Percentiles rank a stretch among this genome's conserved stretches.
phyloP scores from a whole-genome alignment of 1,140 invertebrate species.

The Macrocentrus cingulum region DNA sequence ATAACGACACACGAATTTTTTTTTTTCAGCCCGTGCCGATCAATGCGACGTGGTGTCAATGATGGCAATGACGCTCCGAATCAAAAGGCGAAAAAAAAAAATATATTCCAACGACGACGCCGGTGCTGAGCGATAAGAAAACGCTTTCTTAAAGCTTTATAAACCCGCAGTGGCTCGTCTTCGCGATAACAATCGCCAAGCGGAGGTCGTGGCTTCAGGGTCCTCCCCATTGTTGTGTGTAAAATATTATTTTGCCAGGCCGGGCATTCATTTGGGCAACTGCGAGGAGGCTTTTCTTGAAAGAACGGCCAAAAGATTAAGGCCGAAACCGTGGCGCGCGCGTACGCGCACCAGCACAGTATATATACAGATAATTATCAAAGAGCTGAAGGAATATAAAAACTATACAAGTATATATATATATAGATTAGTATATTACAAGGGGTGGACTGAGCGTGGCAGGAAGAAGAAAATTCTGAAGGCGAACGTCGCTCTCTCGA shows the following conservation, averaged over 20 bases:
- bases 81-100: neutral
- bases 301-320: neutral
- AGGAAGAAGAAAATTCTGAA: conserved; percentile 28
- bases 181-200: conserved; percentile 29
- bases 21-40: too few species aligned
- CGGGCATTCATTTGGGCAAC: conserved; percentile 26
- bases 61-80: too few species aligned
- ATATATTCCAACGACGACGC: conserved; percentile 10
- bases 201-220: conserved; percentile 13
- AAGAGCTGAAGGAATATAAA: conserved; percentile 23
- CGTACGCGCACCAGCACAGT: conserved; percentile 14
- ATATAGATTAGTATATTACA: too few species aligned
- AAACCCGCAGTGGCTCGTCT: conserved; percentile 22
- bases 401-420: conserved; percentile 1
- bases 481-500: conserved; percentile 28
- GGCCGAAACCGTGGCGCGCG: too few species aligned
- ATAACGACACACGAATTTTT: too few species aligned
- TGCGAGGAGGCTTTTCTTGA: neutral
- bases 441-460: too few species aligned
- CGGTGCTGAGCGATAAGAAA: conserved; percentile 13
- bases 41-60: too few species aligned
- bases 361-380: conserved; percentile 31
- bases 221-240: conserved; percentile 28
- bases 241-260: conserved; percentile 32
- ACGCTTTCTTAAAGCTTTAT: conserved; percentile 28